Evolutionary conservation across 2,888 invertebrate genomes (phyloP), one percentile per base, ranked within the genome.

Genomic region (Drosophila kanekoi): DNA sequence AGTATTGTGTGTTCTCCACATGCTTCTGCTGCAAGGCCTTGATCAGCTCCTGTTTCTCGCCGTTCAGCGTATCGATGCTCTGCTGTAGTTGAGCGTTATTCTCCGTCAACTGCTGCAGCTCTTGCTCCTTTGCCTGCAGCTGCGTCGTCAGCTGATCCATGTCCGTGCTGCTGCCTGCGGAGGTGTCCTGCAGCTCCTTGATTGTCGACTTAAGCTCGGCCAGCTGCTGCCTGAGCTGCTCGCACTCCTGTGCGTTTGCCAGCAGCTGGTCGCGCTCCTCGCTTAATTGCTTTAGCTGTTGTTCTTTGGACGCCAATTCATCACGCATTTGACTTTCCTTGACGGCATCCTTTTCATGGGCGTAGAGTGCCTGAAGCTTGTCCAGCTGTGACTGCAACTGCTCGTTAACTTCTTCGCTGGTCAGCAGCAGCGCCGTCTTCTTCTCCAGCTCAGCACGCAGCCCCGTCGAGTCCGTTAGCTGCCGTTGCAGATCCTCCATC

Each of bases 1-100:
- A 97, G 91, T 97, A 98, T 70, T 95, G 95, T 32, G 97, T 92
- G 89, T 95, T 97, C 93, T 98, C 98, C 65, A 96, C 94, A 87
- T 98, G 97, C 92, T 98, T 98, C 61, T 95, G 93, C 84, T 96
- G 96, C 0, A 98, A 93, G 11, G 95, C 93, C 73, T 94, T 94
- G 14, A 96, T 94, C n/a, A 96, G 92, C 84, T 97, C 95, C 44
- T 94, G 94, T 88, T 96, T 95, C 81, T 96, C 95, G 8, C 93
- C 91, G 47, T 92, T 93, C 2, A 94, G 61, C 8, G 75, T 63
- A 8, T 92, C 91, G 28, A 90, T 51, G 47, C 86, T 53, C 58
- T 87, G 79, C 70, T 86, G 84, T n/a, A 89, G 57, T 56, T 90
- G 63, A 14, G 38, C 75, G 3, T n/a, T 8, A 0, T 20, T 5